These are phyloP conservation scores for Staurois parvus DNA, from an alignment of 2,797 vertebrate genomes.

Conservation along the genomic window DNA sequence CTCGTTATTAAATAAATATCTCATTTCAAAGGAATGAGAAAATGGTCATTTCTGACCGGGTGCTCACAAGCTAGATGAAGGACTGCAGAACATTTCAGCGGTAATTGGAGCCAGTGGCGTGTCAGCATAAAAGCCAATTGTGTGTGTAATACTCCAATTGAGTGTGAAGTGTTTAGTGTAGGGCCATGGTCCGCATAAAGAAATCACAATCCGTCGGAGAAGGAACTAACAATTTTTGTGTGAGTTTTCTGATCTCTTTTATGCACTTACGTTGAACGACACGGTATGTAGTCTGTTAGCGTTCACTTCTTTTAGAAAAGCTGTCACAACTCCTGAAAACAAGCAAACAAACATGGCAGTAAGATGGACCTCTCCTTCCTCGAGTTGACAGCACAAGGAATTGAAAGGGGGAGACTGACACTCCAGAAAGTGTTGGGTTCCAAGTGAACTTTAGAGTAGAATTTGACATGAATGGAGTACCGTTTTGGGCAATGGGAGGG, in stretches of 20 bases:
- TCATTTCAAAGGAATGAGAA: conserved; percentile 32
- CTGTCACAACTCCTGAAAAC: background rate
- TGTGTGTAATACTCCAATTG: conserved; percentile 57
- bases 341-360: background rate
- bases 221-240: background rate
- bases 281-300: background rate
- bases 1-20: conserved; percentile 29
- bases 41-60: conserved; percentile 1
- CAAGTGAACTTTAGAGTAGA: too few relatives aligned
- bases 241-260: background rate
- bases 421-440: too few relatives aligned
- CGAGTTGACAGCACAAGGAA: too few relatives aligned
- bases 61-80: conserved; percentile 7
- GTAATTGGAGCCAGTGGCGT: conserved; percentile 49
- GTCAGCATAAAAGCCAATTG: conserved; percentile 56
- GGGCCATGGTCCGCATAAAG: conserved; percentile 19
- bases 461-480: too few relatives aligned
- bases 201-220: conserved; percentile 29
- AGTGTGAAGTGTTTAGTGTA: conserved; percentile 45
- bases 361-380: background rate
- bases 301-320: background rate
- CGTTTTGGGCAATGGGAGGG: too few relatives aligned
- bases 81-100: conserved; percentile 31
- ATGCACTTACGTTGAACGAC: background rate
- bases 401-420: too few relatives aligned